phyloP scores from a whole-genome alignment of 1,140 invertebrate genomes.

The Sitobion miscanthi region DNA sequence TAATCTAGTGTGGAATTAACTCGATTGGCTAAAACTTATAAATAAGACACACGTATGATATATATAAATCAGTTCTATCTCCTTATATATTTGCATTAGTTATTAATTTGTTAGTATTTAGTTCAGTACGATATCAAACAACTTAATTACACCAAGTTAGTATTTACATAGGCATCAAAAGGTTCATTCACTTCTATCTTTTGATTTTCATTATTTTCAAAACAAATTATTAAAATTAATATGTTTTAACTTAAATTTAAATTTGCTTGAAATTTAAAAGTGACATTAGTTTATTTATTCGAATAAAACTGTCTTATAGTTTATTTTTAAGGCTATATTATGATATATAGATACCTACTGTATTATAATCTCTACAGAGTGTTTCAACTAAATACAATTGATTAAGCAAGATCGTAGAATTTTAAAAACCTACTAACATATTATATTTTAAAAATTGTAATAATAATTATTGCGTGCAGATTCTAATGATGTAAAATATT shows the following conservation, averaged over 20 bases:
- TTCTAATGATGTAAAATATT: too few species aligned
- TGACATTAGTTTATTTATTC: neutral
- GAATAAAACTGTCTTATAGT: neutral
- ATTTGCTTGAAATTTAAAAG: neutral
- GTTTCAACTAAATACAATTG: neutral
- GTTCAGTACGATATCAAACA: neutral
- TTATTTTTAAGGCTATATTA: neutral
- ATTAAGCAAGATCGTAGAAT: neutral
- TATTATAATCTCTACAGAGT: neutral
- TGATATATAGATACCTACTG: neutral
- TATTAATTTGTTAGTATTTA: neutral
- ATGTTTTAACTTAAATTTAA: neutral
- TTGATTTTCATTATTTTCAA: neutral
- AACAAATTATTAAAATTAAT: neutral
- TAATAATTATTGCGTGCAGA: too few species aligned
- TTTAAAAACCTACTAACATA: neutral
- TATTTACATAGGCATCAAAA: neutral
- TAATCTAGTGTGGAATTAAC: conserved; percentile 15
- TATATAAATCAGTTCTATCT: neutral
- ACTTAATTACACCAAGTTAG: neutral
- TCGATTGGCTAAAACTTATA: neutral
- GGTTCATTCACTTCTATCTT: neutral
- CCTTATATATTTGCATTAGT: neutral
- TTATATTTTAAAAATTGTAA: neutral
- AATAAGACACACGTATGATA: neutral